Evolutionary conservation across 2,888 invertebrate genomes (phyloP), one percentile per base, ranked within the genome.

Genomic region (Yponomeuta plumbellus): DNA sequence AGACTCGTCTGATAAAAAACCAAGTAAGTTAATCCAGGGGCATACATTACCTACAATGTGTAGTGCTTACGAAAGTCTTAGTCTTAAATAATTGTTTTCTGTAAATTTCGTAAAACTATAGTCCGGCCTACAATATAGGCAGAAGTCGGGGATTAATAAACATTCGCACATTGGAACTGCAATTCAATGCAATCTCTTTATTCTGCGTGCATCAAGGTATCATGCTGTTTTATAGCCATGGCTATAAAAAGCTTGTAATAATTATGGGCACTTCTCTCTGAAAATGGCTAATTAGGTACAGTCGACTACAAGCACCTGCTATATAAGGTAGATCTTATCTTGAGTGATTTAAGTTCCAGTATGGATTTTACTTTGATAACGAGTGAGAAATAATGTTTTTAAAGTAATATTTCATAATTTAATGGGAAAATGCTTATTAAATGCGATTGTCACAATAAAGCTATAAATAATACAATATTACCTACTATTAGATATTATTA

Each of bases 351-450:
- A 34, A 34, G 6, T 34, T 34, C 34, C 8, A 34, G 5, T 34
- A 34, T 34, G 34, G 34, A 34, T 34, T 34, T 6, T 34, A 21
- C 13, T 63, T 63, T 44, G 22, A 63, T 63, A 63, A 22, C 23
- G 44, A 22, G 44, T 22, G 8, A 63, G 40, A 44, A 44, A 44
- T 63, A 63, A 44, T 21, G 39, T 21, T 52, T 52, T 1, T 20
- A 63, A 63, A 40, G 63, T 63, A 20, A 44, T 63, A 40, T 44
- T 63, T 52, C 22, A 63, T 21, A 22, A 40, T 20, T 63, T 63
- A 52, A 63, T 63, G 44, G 44, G 63, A 63, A 63, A 63, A 63
- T 21, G 63, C 11, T 44, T 63, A 63, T 63, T 63, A 26, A 20
- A 44, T 22, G 22, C 13, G 21, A 39, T 63, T 39, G 6, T 39